Evolutionary conservation across 2,888 invertebrate genomes (phyloP).

Genomic region (Thymelicus lineola): DNA sequence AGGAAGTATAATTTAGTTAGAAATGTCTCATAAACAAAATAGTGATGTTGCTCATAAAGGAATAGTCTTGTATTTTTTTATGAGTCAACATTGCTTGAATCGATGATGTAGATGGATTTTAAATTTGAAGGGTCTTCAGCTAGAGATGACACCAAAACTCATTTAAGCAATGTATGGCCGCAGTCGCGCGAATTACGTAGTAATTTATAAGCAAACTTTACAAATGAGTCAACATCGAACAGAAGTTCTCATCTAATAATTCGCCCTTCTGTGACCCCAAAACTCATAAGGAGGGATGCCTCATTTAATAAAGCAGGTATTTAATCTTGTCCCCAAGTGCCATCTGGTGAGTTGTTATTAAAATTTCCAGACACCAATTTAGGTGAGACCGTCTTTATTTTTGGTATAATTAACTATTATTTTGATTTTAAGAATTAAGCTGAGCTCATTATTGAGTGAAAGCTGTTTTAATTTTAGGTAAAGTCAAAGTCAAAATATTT

Average conservation of each 20-base stretch:
- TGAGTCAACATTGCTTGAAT: too few species aligned
- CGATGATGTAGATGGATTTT: too few species aligned
- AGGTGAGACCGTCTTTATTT: slow-evolving; percentile 21
- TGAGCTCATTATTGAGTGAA: background rate
- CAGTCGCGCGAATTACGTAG: slow-evolving; percentile 6
- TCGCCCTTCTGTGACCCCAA: slow-evolving; percentile 32
- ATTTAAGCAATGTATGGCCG: background rate
- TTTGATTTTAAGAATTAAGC: slow-evolving; percentile 5
- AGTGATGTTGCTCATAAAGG: too few species aligned
- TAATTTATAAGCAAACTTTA: slow-evolving; percentile 34
- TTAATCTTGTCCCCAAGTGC: slow-evolving; percentile 35
- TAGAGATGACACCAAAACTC: too few species aligned
- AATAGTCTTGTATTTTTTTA: too few species aligned
- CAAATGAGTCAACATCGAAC: slow-evolving; percentile 34
- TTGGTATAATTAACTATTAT: slow-evolving; percentile 30
- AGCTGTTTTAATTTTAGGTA: too few species aligned
- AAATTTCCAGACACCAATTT: slow-evolving; percentile 36
- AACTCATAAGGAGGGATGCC: slow-evolving; percentile 37
- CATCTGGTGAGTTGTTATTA: slow-evolving; percentile 34
- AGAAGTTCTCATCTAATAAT: slow-evolving; percentile 38
- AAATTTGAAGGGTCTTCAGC: too few species aligned
- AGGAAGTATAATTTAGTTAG: too few species aligned
- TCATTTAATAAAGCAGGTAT: slow-evolving; percentile 39
- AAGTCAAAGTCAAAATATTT: too few species aligned
- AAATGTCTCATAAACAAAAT: too few species aligned